Evolutionary conservation across 1,140 invertebrate species (phyloP), one percentile per base, ranked within the genome.

Genomic region (Globodera ellingtonae): DNA sequence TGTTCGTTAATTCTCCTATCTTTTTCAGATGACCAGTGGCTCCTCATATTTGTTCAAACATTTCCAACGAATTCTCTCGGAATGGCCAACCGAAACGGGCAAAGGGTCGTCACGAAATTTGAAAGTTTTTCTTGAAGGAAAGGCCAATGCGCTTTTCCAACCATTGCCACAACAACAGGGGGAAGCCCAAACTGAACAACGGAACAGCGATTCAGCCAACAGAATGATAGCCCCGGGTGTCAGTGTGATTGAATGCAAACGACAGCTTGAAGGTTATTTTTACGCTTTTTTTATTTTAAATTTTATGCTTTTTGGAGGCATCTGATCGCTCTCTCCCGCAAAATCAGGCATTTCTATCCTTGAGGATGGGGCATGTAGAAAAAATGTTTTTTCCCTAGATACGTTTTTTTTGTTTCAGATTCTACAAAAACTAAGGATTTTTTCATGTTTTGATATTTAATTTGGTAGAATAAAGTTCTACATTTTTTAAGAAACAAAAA

Each of bases 1-100:
- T 35, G 35, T 35, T 35, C 35, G 35, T 35, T 35, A 35, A 13
- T 52, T 69, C 66, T 69, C 35, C 0, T 18, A 2, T 24, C 4
- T 70, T 70, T 70, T 70, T 70, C 46, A 24, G 65, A 76, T 76
- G 74, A 35, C 35, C 6, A 13, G 8, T 70, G 67, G 74, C 15
- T 76, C 74, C 15, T 76, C 74, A 6, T 77, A 77, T 77, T 69
- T 77, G 35, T 77, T 44, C 59, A 77, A 77, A 47, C n/a, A 67
- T 15, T 77, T 67, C 10, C 52, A 69, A 47, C 65, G 59, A 46
- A 77, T 77, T 46, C 48, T 77, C 18, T 15, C 65, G 1, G 56
- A 77, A 35, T 77, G 75, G 75, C 75, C 75, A 69, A 77, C 65
- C 7, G 75, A 77, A 21, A 18, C 24, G 48, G 44, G 21, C 21